These are phyloP conservation scores for Polydrusus tereticollis DNA, from an alignment of 2,888 invertebrate genomes.

Conservation along the genomic window DNA sequence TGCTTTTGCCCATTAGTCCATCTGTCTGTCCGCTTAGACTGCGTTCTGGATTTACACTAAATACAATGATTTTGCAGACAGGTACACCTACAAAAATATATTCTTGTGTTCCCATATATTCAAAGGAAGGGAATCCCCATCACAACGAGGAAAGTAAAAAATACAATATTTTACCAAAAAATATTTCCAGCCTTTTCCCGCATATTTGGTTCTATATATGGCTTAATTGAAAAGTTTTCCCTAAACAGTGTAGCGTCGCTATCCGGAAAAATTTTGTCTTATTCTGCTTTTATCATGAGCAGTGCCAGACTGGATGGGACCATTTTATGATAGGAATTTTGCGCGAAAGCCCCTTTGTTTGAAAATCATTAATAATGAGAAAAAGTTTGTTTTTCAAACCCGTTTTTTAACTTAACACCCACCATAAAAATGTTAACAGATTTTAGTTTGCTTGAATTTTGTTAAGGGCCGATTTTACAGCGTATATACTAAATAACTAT, in stretches of 20 bases:
- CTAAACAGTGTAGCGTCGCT: conserved; percentile 7
- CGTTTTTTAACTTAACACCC: neutral
- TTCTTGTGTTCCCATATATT: too few relatives aligned
- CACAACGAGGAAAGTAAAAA: too few relatives aligned
- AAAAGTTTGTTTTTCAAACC: conserved; percentile 27
- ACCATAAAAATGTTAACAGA: neutral
- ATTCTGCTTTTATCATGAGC: conserved; percentile 32
- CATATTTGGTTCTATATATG: conserved; percentile 13
- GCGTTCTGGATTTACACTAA: too few relatives aligned
- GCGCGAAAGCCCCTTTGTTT: conserved; percentile 14
- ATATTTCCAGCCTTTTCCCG: neutral
- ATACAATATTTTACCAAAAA: neutral
- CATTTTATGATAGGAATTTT: conserved; percentile 27
- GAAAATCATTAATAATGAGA: conserved; percentile 33
- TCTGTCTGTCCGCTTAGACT: too few relatives aligned
- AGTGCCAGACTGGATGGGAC: conserved; percentile 35
- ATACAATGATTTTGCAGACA: too few relatives aligned
- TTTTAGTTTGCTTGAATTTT: neutral
- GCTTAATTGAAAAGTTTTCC: conserved; percentile 21
- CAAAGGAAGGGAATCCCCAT: too few relatives aligned
- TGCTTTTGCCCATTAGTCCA: too few relatives aligned
- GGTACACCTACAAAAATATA: too few relatives aligned
- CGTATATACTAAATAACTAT: too few relatives aligned
- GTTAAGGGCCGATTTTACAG: too few relatives aligned
- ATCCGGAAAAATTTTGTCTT: conserved; percentile 30